These are phyloP conservation scores for Spodoptera picta DNA, from an alignment of 2,888 invertebrate species.

Conservation along the genomic window DNA sequence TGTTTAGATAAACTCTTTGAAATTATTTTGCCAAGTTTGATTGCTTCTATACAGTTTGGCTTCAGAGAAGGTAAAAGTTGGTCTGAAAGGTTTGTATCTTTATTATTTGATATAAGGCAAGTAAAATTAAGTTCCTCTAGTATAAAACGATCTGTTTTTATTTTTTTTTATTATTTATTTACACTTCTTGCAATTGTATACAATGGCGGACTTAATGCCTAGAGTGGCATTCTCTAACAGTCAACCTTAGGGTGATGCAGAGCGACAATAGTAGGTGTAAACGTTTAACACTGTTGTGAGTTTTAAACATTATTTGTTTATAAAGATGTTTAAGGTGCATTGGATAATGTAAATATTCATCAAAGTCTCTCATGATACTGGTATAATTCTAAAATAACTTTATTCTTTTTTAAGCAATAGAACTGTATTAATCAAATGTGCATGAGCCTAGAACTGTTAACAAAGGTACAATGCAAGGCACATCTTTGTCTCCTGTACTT, in stretches of 20 bases:
- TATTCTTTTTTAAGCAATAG: slow-evolving; percentile 9
- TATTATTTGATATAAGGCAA: slow-evolving; percentile 13
- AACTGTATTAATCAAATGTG: slow-evolving; percentile 10
- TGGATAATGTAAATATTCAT: slow-evolving; percentile 8
- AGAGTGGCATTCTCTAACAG: too few relatives aligned
- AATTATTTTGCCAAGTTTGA: slow-evolving; percentile 17
- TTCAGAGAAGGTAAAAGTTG: slow-evolving; percentile 28
- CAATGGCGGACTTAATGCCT: too few relatives aligned
- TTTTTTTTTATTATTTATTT: too few relatives aligned
- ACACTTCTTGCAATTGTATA: too few relatives aligned
- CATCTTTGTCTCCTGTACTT: too few relatives aligned
- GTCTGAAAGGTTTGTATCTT: slow-evolving; percentile 23
- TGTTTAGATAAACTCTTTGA: slow-evolving; percentile 33
- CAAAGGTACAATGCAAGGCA: too few relatives aligned
- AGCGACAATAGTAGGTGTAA: too few relatives aligned
- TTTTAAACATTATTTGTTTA: too few relatives aligned
- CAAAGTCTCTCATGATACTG: not conserved
- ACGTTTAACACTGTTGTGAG: too few relatives aligned
- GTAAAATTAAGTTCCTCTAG: slow-evolving; percentile 11
- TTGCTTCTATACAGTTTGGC: slow-evolving; percentile 20
- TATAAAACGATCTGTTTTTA: not conserved
- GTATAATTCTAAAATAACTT: slow-evolving; percentile 2
- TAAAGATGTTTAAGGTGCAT: not conserved
- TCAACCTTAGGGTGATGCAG: too few relatives aligned
- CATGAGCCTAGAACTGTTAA: not conserved